Base-by-base conservation (phyloP, 2,113 vertebrate species). In the Pluvialis apricaria region DNA sequence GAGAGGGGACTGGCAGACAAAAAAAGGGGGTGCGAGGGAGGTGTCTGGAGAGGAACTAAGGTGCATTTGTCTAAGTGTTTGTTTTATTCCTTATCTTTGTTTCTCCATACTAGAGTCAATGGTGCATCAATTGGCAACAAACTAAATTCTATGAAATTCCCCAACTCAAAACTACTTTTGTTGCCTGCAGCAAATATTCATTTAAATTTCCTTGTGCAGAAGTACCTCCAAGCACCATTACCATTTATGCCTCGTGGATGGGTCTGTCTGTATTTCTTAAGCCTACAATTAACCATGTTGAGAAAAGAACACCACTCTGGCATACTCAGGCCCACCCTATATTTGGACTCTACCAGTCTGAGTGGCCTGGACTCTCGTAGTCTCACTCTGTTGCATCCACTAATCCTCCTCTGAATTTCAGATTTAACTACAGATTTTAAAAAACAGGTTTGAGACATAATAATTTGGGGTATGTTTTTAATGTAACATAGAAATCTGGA, bases 1-100 rank as follows among this genome's bases (percentile, higher is more conserved):
- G 31, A 61, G 21, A 40, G 19, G 6, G 16, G 24, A 65, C 19
- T 52, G 16, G 9, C 1, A 1, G 28, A 44, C 11, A 52, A 52
- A 55, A 71, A 65, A 12, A 5, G 2, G 7, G 3, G 15, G 3
- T 26, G 36, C 0, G 0, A 82, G 26, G 20, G 20, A 52, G 11
- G 20, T 31, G 26, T 60, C 26, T 52, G 28, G 24, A 38, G 7
- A 60, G 29, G 18, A 61, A 17, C 18, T 28, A 25, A 55, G 12
- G 26, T 55, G 5, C 28, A 13, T 55, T 42, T n/a, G 7, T 25
- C 38, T 29, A 44, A 20, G 20, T 36, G 15, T 79, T 57, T 42
- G 14, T 9, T 82, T 55, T 47, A n/a, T 11, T 61, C 9, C 15
- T 51, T 51, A 38, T 51, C 15, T 64, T 52, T 71, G 31, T 71